Evolutionary conservation across 2,797 vertebrate species (phyloP), one percentile per base, ranked within the genome.

Genomic region (Helarctos malayanus): DNA sequence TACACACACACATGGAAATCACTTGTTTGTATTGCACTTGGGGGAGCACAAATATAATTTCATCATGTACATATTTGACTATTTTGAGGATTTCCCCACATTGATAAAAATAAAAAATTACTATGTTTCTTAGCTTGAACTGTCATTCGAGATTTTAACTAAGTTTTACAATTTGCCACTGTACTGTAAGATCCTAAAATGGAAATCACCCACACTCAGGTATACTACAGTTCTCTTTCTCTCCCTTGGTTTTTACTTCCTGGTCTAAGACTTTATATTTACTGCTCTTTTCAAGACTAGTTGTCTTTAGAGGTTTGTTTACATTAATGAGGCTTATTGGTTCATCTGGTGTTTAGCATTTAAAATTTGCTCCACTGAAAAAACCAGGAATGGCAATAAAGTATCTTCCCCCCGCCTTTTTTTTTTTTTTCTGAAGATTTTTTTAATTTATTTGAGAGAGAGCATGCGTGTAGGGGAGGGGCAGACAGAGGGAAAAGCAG

Each of bases 291-390:
- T 89, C 5, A 90, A 27, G 32, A 59, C 32, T 71, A 75, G 18
- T 76, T 25, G 35, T 59, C 35, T 76, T 81, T 56, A 73, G 29
- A 73, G 71, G 25, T 45, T 14, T 56, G 8, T 87, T 75, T 47
- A 75, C 13, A 87, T 86, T 41, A 81, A 9, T 86, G 35, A 86
- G 7, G 4, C 23, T 27, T 80, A 47, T 63, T 91, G 32, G 79
- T 63, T 69, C 29, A 2, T 25, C 32, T 85, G 47, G 25, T 25
- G 85, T 84, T 59, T 27, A 14, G 32, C 32, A 69, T 41, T 54
- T 78, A 59, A 69, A 56, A 89, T 85, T 85, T 84, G 45, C 41
- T 68, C 85, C 29, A 83, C 35, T 83, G 61, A 80, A 57, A 92
- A 25, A 52, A 45, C 15, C 52, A 87, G 85, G 29, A 82, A 18